Percentiles rank a stretch among this genome's conserved stretches.
These are phyloP conservation scores for Cosmorhoe ocellata DNA, from an alignment of 2,888 invertebrate species.

Conservation along the genomic window DNA sequence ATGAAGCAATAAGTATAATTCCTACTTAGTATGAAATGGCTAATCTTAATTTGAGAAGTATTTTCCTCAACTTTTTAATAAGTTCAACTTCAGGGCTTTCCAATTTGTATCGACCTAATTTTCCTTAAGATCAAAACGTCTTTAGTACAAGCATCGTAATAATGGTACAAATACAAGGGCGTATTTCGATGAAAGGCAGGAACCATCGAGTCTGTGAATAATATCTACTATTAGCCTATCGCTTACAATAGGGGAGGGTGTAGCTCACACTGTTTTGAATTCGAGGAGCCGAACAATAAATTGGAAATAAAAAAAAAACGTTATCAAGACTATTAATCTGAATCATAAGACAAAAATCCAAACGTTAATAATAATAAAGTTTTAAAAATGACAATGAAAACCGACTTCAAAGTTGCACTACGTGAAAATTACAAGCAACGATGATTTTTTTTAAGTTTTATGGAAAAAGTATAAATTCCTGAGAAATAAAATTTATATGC, in stretches of 20 bases:
- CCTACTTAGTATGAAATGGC: too few relatives aligned
- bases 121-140: slow-evolving; percentile 6
- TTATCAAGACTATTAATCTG: too few relatives aligned
- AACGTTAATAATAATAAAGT: too few relatives aligned
- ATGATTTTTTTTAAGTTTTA: too few relatives aligned
- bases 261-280: slow-evolving; percentile 43
- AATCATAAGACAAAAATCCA: too few relatives aligned
- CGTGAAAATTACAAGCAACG: too few relatives aligned
- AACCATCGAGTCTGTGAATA: slow-evolving; percentile 61
- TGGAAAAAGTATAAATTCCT: too few relatives aligned
- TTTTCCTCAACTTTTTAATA: slow-evolving; percentile 11
- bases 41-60: not conserved
- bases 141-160: slow-evolving; percentile 49
- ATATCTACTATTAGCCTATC: slow-evolving; percentile 58
- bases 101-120: slow-evolving; percentile 1
- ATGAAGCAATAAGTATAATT: not conserved
- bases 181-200: slow-evolving; percentile 54
- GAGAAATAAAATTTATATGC: too few relatives aligned
- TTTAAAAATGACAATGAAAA: too few relatives aligned
- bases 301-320: too few relatives aligned
- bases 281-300: not conserved
- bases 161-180: slow-evolving; percentile 50
- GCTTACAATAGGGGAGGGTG: slow-evolving; percentile 46
- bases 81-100: not conserved
- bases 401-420: too few relatives aligned